Evolutionary conservation across 2,113 vertebrate species (phyloP).

Genomic region (Hyla sarda): DNA sequence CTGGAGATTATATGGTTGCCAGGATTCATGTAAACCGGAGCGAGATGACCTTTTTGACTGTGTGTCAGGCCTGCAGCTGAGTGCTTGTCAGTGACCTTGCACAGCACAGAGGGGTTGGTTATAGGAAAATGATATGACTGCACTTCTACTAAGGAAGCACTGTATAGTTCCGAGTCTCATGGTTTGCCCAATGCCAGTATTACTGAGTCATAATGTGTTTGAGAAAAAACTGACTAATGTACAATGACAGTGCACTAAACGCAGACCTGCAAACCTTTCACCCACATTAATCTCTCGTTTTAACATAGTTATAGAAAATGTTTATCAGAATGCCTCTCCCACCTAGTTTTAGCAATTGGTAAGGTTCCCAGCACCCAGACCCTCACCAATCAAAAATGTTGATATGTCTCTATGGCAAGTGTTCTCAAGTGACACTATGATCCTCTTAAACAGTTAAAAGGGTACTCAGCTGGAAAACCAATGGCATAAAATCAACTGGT

Average conservation of each 20-base stretch:
- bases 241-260: neutral
- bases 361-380: too few species aligned
- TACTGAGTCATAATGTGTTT: constrained; percentile 1
- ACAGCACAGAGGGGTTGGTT: constrained; percentile 25
- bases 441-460: too few species aligned
- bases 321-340: too few species aligned
- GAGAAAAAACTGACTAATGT: neutral
- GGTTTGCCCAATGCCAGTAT: constrained; percentile 13
- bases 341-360: too few species aligned
- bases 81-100: constrained; percentile 50
- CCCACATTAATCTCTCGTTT: neutral
- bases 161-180: neutral
- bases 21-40: constrained; percentile 46
- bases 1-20: constrained; percentile 36
- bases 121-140: constrained; percentile 5
- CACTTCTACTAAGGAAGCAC: constrained; percentile 33
- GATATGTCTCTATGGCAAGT: too few species aligned
- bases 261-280: neutral
- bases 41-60: constrained; percentile 41
- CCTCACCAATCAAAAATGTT: too few species aligned
- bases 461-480: too few species aligned
- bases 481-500: too few species aligned
- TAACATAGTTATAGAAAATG: neutral
- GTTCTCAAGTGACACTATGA: too few species aligned
- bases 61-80: constrained; percentile 43